Evolutionary conservation across 2,888 invertebrate genomes (phyloP).

Genomic region (Eupithecia tripunctaria): DNA sequence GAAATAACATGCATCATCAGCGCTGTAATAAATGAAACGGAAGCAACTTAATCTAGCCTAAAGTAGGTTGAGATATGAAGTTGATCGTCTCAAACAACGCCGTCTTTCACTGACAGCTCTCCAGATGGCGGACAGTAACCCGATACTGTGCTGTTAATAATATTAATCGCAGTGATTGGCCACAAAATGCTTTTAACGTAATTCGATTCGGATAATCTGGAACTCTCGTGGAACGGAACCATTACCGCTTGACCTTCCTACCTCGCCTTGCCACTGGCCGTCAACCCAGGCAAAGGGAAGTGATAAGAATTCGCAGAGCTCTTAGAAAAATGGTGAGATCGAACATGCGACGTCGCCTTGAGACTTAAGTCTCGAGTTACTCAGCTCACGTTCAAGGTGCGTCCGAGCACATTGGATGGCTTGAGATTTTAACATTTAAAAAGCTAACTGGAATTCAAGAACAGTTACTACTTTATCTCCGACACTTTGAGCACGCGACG

Average conservation of each 20-base stretch:
- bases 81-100: constrained; percentile 30
- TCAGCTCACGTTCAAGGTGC: constrained; percentile 83
- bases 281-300: constrained; percentile 49
- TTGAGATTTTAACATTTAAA: constrained; percentile 61
- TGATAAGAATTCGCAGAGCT: constrained; percentile 60
- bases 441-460: constrained; percentile 50
- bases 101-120: constrained; percentile 43
- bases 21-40: constrained; percentile 17
- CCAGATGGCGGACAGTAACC: constrained; percentile 68
- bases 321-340: constrained; percentile 63
- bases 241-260: constrained; percentile 61
- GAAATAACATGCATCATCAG: neutral
- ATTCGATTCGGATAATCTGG: constrained; percentile 78
- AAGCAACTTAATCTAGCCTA: constrained; percentile 30
- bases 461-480: constrained; percentile 52
- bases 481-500: constrained; percentile 46
- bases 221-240: constrained; percentile 74
- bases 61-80: constrained; percentile 29
- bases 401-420: constrained; percentile 62
- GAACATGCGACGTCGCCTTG: constrained; percentile 75
- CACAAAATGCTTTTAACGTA: constrained; percentile 81
- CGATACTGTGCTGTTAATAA: constrained; percentile 72
- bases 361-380: constrained; percentile 78
- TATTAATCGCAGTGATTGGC: constrained; percentile 79
- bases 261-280: constrained; percentile 53